A percentile compares a stretch with the other conserved stretches of the same genome.
Conservation (phyloP, 92 coral and sea anemone genomes). For the Pocillopora meandrina region DNA sequence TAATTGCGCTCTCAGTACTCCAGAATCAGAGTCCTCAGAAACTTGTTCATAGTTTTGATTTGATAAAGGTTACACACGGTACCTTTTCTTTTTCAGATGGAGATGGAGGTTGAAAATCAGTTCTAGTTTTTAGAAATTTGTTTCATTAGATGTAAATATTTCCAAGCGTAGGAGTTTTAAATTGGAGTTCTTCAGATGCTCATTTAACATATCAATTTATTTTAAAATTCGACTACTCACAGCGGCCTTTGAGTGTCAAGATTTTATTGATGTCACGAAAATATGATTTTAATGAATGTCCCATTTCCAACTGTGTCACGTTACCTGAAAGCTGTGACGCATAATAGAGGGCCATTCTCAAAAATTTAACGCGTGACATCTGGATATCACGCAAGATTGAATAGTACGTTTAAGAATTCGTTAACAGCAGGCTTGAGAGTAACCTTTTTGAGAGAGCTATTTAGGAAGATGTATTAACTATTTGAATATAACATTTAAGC, state of each 20-base stretch:
- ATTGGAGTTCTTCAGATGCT: slow-evolving; percentile 6
- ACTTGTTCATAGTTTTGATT: too few relatives aligned
- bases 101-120: slow-evolving; percentile 26
- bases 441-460: too few relatives aligned
- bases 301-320: neutral
- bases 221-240: neutral
- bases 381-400: neutral
- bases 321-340: neutral
- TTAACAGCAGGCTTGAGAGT: too few relatives aligned
- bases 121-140: neutral
- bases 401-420: neutral
- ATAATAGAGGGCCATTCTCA: neutral
- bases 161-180: slow-evolving; percentile 23
- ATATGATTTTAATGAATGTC: too few relatives aligned
- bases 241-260: too few relatives aligned
- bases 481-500: neutral
- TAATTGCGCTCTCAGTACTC: too few relatives aligned
- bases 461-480: too few relatives aligned
- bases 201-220: neutral
- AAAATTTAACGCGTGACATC: neutral
- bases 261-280: too few relatives aligned
- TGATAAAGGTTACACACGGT: too few relatives aligned
- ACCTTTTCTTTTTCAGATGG: neutral
- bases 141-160: slow-evolving; percentile 38
- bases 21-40: too few relatives aligned